Evolutionary conservation across 2,888 invertebrate genomes (phyloP).

Genomic region (Trypoxylon attenuatum): DNA sequence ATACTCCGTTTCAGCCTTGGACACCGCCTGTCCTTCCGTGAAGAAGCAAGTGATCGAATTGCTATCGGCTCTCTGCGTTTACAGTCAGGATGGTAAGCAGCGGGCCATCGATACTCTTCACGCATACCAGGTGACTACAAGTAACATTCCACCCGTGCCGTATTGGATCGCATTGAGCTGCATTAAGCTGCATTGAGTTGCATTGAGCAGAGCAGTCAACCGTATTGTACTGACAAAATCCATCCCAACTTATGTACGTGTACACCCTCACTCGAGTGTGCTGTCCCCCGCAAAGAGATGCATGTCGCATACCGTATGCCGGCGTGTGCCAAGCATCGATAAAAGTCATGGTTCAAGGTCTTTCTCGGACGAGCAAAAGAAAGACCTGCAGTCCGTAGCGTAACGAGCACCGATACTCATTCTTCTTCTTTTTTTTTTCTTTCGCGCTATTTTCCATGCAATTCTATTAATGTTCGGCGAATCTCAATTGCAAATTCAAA

Average conservation of each 20-base stretch:
- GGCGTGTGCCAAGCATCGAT: conserved; percentile 15
- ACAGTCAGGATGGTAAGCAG: conserved; percentile 92
- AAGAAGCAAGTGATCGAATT: conserved; percentile 98
- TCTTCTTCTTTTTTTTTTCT: too few species aligned
- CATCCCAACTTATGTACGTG: too few species aligned
- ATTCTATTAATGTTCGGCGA: conserved; percentile 3
- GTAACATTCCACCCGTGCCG: too few species aligned
- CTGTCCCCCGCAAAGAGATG: conserved; percentile 7
- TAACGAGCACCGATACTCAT: too few species aligned
- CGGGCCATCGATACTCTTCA: conserved; percentile 93
- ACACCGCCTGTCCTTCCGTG: conserved; percentile 91
- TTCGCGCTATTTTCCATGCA: background rate
- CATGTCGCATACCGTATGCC: background rate
- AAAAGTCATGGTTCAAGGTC: conserved; percentile 55
- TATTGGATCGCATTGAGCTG: too few species aligned
- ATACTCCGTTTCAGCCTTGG: conserved; percentile 83
- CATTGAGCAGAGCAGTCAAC: too few species aligned
- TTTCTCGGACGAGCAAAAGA: conserved; percentile 31
- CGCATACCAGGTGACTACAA: conserved; percentile 95
- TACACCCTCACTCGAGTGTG: background rate
- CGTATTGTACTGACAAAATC: too few species aligned
- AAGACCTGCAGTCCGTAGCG: conserved; percentile 14
- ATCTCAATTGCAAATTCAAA: background rate
- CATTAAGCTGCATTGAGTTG: too few species aligned
- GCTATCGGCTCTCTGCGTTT: conserved; percentile 94